Evolutionary conservation across 2,797 vertebrate genomes (phyloP).

Genomic region (Halcyon badia): DNA sequence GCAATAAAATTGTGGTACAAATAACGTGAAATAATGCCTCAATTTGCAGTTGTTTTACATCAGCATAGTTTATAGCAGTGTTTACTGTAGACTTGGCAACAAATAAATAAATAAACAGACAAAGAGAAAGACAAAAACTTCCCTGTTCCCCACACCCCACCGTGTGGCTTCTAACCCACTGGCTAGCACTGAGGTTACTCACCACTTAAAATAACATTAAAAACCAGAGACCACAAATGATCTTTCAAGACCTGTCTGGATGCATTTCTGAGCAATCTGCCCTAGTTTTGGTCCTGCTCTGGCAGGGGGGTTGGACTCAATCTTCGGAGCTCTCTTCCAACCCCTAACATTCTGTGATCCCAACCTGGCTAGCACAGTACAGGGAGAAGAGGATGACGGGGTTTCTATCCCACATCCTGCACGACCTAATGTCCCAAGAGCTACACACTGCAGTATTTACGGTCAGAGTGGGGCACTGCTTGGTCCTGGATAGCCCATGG

Average conservation of each 20-base stretch:
- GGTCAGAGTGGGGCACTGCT: not conserved
- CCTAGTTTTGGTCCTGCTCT: too few species aligned
- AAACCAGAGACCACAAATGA: not conserved
- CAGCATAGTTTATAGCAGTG: slow-evolving; percentile 61
- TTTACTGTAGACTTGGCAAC: slow-evolving; percentile 35
- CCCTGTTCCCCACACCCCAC: not conserved
- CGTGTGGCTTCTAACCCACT: not conserved
- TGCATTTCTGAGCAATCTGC: too few species aligned
- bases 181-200: not conserved
- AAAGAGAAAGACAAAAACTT: not conserved
- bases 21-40: slow-evolving; percentile 74
- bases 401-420: not conserved
- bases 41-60: slow-evolving; percentile 69
- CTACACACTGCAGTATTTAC: too few species aligned
- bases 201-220: not conserved
- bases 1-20: slow-evolving; percentile 71
- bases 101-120: slow-evolving; percentile 32
- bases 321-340: too few species aligned
- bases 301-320: too few species aligned
- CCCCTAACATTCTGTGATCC: not conserved
- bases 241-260: too few species aligned
- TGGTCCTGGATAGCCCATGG: not conserved
- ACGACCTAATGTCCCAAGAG: not conserved
- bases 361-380: not conserved
- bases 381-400: rapidly evolving